phyloP scores from a whole-genome alignment of 2,797 vertebrate species.

The Nannoperca australis region DNA sequence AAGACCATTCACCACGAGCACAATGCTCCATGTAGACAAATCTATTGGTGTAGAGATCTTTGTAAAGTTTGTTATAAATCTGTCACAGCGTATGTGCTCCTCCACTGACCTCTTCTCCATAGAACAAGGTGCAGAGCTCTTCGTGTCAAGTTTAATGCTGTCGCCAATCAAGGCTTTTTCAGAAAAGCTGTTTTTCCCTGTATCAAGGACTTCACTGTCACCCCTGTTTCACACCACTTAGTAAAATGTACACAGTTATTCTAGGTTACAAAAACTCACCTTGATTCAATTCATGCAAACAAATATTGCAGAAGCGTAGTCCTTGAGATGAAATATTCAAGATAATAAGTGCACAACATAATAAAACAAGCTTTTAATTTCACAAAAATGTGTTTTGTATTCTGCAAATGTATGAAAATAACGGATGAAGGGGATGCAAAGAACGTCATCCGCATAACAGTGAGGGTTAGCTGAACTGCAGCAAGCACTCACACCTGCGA shows the following conservation, averaged over 20 bases:
- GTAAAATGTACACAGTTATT: not conserved
- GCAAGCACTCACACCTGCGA: not conserved
- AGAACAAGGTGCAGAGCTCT: not conserved
- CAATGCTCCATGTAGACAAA: slow-evolving; percentile 13
- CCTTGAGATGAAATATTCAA: not conserved
- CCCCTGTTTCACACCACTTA: not conserved
- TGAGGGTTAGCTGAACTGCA: not conserved
- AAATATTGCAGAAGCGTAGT: not conserved
- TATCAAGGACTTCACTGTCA: not conserved
- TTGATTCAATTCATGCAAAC: not conserved
- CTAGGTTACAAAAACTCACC: not conserved
- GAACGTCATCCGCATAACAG: not conserved
- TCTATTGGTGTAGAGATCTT: slow-evolving; percentile 14
- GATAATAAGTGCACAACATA: not conserved
- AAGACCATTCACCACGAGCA: slow-evolving; percentile 29
- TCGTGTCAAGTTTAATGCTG: not conserved
- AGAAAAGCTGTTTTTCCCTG: not conserved
- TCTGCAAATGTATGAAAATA: not conserved
- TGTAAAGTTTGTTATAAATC: not conserved
- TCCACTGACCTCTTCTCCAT: not conserved
- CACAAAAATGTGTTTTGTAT: not conserved
- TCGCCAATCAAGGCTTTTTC: not conserved
- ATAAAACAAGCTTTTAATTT: not conserved
- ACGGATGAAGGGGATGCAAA: not conserved
- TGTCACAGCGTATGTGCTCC: slow-evolving; percentile 11